phyloP scores from a whole-genome alignment of 92 coral and sea anemone genomes.

The Parazoanthus atlanticus region DNA sequence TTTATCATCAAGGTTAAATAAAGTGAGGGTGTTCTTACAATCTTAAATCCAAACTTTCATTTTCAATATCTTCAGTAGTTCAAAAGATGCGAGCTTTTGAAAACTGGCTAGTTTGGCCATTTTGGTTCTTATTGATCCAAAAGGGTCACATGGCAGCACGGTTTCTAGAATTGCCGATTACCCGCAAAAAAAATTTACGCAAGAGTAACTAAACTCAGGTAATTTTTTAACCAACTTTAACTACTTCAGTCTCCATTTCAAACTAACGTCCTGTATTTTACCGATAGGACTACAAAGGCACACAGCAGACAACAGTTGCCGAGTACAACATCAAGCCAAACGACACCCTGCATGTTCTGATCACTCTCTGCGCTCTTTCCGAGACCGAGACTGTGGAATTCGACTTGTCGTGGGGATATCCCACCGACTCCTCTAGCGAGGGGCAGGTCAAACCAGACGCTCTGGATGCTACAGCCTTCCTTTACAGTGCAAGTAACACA shows the following conservation, averaged over 20 bases:
- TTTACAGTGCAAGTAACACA: background rate
- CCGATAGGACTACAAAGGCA: conserved; percentile 14
- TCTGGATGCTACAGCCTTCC: conserved; percentile 9
- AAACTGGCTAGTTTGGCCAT: too few species aligned
- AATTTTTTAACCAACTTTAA: too few species aligned
- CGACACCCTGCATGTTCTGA: background rate
- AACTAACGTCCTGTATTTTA: background rate
- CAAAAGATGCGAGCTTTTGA: too few species aligned
- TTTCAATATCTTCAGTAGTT: too few species aligned
- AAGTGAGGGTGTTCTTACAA: too few species aligned
- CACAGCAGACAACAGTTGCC: background rate
- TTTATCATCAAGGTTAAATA: too few species aligned
- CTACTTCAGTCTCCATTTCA: background rate
- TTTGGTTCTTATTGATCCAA: too few species aligned
- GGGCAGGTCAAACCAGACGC: conserved; percentile 7
- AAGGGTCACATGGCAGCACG: too few species aligned
- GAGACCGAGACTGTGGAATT: conserved; percentile 15
- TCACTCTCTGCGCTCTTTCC: conserved; percentile 16
- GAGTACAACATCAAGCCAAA: conserved; percentile 2
- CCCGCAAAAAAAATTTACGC: too few species aligned
- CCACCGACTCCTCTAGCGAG: background rate
- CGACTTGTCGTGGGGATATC: conserved; percentile 29
- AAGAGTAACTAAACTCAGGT: too few species aligned
- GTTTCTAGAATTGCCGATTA: too few species aligned
- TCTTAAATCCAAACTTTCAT: too few species aligned